These are phyloP conservation scores for Calypte anna DNA, from an alignment of 2,113 vertebrate genomes.

Conservation along the genomic window DNA sequence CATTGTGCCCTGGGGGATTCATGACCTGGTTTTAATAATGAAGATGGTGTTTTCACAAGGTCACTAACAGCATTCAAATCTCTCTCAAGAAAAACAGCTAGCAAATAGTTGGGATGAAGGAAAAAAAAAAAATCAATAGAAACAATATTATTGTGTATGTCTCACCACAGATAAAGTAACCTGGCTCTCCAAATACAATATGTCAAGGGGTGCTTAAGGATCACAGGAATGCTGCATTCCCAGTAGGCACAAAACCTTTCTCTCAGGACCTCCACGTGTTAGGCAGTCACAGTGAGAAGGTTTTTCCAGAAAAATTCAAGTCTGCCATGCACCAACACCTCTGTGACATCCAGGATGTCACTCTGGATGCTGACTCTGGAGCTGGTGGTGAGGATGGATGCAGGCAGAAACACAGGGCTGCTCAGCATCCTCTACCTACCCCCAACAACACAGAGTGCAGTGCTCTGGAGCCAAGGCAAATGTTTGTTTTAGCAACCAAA, in stretches of 20 bases:
- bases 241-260: neutral
- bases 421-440: neutral
- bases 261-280: neutral
- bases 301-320: rapidly evolving
- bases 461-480: neutral
- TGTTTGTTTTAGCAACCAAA: neutral
- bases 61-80: constrained; percentile 3
- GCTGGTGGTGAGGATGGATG: neutral
- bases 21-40: constrained; percentile 59
- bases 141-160: neutral
- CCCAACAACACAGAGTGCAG: neutral
- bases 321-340: rapidly evolving
- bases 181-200: neutral
- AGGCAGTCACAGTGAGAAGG: neutral
- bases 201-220: neutral
- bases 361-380: neutral
- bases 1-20: constrained; percentile 47
- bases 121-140: neutral
- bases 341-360: neutral
- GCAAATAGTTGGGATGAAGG: neutral
- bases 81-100: constrained; percentile 24
- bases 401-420: neutral
- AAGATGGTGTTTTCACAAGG: constrained; percentile 36
- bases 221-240: neutral
- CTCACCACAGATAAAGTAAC: rapidly evolving